Percentiles rank a stretch among this genome's conserved stretches.
These are phyloP conservation scores for Gracilinanus agilis DNA, from an alignment of 2,113 vertebrate species.

Conservation along the genomic window DNA sequence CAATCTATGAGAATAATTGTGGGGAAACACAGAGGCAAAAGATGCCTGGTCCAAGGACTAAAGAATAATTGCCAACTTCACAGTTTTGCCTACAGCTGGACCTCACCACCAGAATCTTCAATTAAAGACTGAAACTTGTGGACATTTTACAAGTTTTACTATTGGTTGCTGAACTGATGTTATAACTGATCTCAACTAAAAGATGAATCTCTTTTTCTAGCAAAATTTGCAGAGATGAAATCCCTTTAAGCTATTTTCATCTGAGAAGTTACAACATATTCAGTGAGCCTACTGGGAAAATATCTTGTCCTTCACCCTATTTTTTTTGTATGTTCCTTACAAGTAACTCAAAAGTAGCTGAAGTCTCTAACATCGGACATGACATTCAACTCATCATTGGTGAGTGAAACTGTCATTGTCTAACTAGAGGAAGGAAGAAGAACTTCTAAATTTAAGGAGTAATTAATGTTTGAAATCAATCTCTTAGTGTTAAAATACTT, in stretches of 20 bases:
- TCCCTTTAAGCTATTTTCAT: neutral
- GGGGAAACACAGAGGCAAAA: neutral
- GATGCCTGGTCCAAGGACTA: neutral
- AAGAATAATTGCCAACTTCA: neutral
- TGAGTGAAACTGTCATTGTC: neutral
- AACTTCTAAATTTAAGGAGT: neutral
- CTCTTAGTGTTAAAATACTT: neutral
- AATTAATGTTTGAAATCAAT: neutral
- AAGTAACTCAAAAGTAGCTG: neutral
- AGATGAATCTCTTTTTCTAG: neutral
- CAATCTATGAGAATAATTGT: neutral
- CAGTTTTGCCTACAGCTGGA: neutral
- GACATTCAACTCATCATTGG: neutral
- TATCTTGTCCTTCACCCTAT: neutral
- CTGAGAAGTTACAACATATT: neutral
- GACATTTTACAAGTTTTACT: neutral
- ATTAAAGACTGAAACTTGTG: neutral
- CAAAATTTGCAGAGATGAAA: neutral
- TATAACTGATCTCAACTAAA: neutral
- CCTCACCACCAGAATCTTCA: neutral
- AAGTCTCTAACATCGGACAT: neutral
- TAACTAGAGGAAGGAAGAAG: neutral
- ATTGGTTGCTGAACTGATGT: neutral
- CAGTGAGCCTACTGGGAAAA: neutral
- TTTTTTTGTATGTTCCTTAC: neutral